A percentile compares a stretch with the other conserved stretches of the same genome.
Evolutionary conservation across 2,113 vertebrate species (phyloP).

Genomic region (Zosterops hypoxanthus): DNA sequence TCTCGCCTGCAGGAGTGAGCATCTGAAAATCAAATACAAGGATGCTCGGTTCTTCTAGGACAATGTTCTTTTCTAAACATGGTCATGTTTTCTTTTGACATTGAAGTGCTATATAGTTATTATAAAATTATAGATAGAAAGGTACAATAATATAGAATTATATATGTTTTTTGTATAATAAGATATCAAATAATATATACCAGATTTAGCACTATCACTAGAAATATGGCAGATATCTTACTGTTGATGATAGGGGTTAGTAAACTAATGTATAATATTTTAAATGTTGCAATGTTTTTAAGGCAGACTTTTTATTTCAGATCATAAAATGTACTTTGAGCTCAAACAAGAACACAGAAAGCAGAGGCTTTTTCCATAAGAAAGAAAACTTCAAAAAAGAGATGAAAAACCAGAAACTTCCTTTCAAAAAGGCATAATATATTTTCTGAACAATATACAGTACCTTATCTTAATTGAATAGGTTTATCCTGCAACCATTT

Average conservation of each 20-base stretch:
- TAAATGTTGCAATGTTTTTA: neutral
- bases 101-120: neutral
- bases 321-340: neutral
- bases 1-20: neutral
- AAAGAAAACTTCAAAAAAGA: conserved; percentile 29
- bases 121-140: neutral
- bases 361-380: neutral
- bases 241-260: neutral
- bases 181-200: neutral
- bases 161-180: neutral
- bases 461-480: conserved; percentile 65
- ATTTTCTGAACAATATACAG: conserved; percentile 48
- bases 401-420: conserved; percentile 33
- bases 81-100: neutral
- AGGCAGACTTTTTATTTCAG: neutral
- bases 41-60: neutral
- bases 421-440: conserved; percentile 43
- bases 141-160: neutral
- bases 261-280: neutral
- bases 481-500: conserved; percentile 29
- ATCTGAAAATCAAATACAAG: neutral
- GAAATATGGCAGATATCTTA: neutral
- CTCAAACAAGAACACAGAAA: conserved; percentile 17
- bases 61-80: neutral
- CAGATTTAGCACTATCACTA: neutral